Percentiles rank a stretch among this genome's conserved stretches.
phyloP scores from a whole-genome alignment of 2,113 vertebrate species.

The Cebidichthys violaceus region DNA sequence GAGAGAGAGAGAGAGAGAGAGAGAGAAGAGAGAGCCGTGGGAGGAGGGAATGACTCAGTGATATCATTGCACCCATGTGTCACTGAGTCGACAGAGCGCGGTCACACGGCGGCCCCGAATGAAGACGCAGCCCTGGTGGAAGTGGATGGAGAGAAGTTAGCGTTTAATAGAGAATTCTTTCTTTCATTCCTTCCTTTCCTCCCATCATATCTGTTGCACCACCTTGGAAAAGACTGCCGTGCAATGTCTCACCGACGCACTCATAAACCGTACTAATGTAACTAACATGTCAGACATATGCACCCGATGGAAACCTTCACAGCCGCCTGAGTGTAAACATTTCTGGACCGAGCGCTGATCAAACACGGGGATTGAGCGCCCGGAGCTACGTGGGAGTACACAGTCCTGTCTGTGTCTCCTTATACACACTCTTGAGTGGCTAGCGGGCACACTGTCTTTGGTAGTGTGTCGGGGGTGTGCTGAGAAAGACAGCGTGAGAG shows the following conservation, averaged over 20 bases:
- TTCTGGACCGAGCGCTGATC: slow-evolving; percentile 1
- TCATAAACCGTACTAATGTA: slow-evolving; percentile 15
- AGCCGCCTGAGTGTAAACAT: slow-evolving; percentile 39
- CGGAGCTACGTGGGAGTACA: not conserved
- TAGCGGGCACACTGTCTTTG: slow-evolving; percentile 34
- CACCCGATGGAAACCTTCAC: slow-evolving; percentile 29
- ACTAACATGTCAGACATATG: not conserved
- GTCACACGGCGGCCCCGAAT: slow-evolving; percentile 31
- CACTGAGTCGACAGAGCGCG: slow-evolving; percentile 59
- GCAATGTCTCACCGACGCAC: slow-evolving; percentile 2
- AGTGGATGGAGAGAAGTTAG: slow-evolving; percentile 29
- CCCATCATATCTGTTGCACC: slow-evolving; percentile 48
- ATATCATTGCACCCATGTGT: slow-evolving; percentile 67
- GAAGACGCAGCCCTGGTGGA: not conserved
- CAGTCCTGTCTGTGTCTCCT: not conserved
- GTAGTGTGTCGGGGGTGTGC: slow-evolving; percentile 24
- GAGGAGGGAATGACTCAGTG: slow-evolving; percentile 63
- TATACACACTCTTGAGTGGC: not conserved
- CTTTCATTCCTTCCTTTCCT: slow-evolving; percentile 2
- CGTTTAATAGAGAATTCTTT: not conserved
- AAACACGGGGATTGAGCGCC: slow-evolving; percentile 1
- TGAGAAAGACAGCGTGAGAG: slow-evolving; percentile 31
- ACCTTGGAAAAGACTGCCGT: slow-evolving; percentile 17
- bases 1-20: not conserved
- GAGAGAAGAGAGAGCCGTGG: not conserved